Percentiles rank a stretch among this genome's conserved stretches.
Evolutionary conservation across 2,113 vertebrate genomes (phyloP).

Genomic region (Cheirogaleus medius): DNA sequence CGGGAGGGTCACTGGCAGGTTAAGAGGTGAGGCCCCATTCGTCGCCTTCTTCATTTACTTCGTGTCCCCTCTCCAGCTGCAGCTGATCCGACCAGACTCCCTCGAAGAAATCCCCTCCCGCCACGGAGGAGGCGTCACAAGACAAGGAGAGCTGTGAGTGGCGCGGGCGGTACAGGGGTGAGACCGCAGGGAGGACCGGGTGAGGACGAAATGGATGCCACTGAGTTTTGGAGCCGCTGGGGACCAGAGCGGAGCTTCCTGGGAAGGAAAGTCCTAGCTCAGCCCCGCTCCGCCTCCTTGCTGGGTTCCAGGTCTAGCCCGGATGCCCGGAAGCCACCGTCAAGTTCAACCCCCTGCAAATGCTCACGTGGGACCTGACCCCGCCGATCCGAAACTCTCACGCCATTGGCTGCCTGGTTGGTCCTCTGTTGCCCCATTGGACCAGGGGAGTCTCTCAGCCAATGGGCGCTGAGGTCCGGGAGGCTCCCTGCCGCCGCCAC

Average conservation of each 20-base stretch:
- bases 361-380: constrained; percentile 46
- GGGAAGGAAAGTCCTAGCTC: not conserved
- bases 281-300: not conserved
- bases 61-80: not conserved
- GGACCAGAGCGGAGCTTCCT: accelerated
- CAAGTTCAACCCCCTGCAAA: constrained; percentile 10
- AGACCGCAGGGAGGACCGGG: accelerated
- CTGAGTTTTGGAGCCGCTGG: not conserved
- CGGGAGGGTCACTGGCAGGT: not conserved
- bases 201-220: accelerated
- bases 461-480: not conserved
- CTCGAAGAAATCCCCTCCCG: not conserved
- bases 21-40: accelerated
- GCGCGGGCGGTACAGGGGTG: accelerated
- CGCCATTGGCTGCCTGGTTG: not conserved
- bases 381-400: not conserved
- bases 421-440: not conserved
- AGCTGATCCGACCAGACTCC: not conserved
- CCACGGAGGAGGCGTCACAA: not conserved
- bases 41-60: not conserved
- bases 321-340: constrained; percentile 21
- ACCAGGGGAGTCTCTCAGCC: not conserved
- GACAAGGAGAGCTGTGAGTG: not conserved
- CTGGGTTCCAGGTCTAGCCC: not conserved
- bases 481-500: accelerated